Percentiles rank a stretch among this genome's conserved stretches.
Evolutionary conservation across 2,797 vertebrate species (phyloP).

Genomic region (Heliangelus exortis): DNA sequence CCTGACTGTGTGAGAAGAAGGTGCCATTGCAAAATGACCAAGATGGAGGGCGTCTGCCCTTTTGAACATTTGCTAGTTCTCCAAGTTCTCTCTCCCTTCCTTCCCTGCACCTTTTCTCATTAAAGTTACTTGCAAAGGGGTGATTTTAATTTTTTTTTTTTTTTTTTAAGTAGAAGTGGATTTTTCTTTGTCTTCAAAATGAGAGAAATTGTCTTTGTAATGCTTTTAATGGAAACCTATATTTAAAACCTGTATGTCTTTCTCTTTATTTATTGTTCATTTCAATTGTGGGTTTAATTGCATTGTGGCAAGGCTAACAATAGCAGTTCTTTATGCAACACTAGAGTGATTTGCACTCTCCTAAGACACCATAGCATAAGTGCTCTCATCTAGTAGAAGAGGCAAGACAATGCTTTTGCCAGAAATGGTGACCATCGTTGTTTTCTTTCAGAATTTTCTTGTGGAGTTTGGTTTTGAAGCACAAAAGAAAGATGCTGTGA

Average conservation of each 20-base stretch:
- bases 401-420: not conserved
- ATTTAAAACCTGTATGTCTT: slow-evolving; percentile 61
- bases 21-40: slow-evolving; percentile 9
- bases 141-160: not conserved
- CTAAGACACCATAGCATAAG: not conserved
- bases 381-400: not conserved
- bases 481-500: not conserved
- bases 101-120: slow-evolving; percentile 30
- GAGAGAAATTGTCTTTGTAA: slow-evolving; percentile 66
- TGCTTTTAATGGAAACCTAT: slow-evolving; percentile 65
- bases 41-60: slow-evolving; percentile 4
- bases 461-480: not conserved
- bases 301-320: not conserved
- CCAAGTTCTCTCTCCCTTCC: slow-evolving; percentile 3
- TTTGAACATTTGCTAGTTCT: slow-evolving; percentile 35
- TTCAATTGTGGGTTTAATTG: not conserved
- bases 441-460: not conserved
- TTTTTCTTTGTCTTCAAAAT: slow-evolving; percentile 57
- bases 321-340: not conserved
- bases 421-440: not conserved
- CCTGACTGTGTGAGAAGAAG: slow-evolving; percentile 46
- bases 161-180: slow-evolving; percentile 37
- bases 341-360: not conserved
- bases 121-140: slow-evolving; percentile 51
- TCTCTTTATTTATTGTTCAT: slow-evolving; percentile 57